Evolutionary conservation across 2,888 invertebrate genomes (phyloP).

Genomic region (Chaetogeoica ovagalla): DNA sequence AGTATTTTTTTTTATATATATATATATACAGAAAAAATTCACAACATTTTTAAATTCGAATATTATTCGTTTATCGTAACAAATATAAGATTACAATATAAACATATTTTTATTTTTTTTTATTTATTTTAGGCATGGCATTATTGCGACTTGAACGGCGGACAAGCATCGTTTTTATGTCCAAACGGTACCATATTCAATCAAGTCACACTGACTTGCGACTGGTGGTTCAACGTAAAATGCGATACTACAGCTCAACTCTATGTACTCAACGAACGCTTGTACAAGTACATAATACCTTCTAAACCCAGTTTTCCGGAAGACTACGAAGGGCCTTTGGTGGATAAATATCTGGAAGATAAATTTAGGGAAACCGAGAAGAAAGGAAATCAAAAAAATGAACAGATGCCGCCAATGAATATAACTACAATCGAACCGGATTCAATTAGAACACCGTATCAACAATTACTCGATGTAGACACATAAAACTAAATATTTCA

Average conservation of each 20-base stretch:
- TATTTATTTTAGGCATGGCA: conserved; percentile 91
- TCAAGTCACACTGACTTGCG: conserved; percentile 84
- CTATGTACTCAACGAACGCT: conserved; percentile 83
- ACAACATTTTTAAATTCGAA: too few species aligned
- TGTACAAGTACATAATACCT: conserved; percentile 85
- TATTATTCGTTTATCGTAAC: too few species aligned
- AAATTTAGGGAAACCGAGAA: conserved; percentile 88
- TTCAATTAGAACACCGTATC: conserved; percentile 43
- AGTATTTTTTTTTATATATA: too few species aligned
- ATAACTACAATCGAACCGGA: conserved; percentile 44
- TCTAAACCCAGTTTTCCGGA: conserved; percentile 87
- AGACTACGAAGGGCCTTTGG: conserved; percentile 84
- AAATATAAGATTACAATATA: neutral
- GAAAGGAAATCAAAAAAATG: conserved; percentile 61
- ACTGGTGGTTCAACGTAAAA: conserved; percentile 92
- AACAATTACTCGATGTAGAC: conserved; percentile 47
- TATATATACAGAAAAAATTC: too few species aligned
- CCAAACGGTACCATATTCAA: conserved; percentile 90
- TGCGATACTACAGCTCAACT: conserved; percentile 81
- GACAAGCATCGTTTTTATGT: conserved; percentile 85
- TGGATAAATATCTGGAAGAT: conserved; percentile 80
- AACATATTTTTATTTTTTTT: conserved; percentile 55
- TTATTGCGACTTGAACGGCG: conserved; percentile 87
- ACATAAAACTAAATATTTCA: neutral
- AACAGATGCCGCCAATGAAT: conserved; percentile 17